Evolutionary conservation across 2,797 vertebrate species (phyloP), one percentile per base, ranked within the genome.

Genomic region (Thripadectes ignobilis): DNA sequence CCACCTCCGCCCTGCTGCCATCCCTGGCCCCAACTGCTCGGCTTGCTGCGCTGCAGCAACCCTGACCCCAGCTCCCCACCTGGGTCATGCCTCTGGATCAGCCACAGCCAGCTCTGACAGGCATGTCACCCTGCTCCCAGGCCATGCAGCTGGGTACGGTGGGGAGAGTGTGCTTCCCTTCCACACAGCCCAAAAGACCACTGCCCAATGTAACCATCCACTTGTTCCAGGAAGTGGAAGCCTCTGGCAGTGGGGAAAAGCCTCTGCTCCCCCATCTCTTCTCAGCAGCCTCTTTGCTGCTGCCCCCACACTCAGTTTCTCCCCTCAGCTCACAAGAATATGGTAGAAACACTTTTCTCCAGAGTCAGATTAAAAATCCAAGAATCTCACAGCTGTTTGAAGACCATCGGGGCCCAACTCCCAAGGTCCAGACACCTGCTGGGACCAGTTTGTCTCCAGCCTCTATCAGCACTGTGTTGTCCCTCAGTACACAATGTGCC

Each of bases 61-160:
- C 43, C 29, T 48, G 87, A 49, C 12, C 36, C 30, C 30, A 67
- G 52, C 51, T 80, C 51, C 66, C 4, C 2, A 23, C 62, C 48
- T 4, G 1, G 54, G 43, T 72, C 19, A 1, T 30, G 32, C 17
- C n/a, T 24, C 29, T 3, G 21, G 19, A 49, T 66, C 54, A 61
- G 55, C 46, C 4, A 4, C 49, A 48, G 62, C 22, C 73, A 34
- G 14, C 45, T 27, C 32, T 21, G 9, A n/a, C 32, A 20, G 67
- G 32, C 21, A 62, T 57, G 30, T 12, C 32, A 26, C 30, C 38
- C 17, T 83, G 16, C 39, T 61, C 30, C 34, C 6, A 4, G 36
- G 74, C 29, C 41, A 23, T 0, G 4, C 1, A 4, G 30, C 72
- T 63, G 38, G 46, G 36, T 0, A 3, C 0, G 0, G 54, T 9